Conservation (phyloP, 2,797 vertebrate species). For the Coracias cyanogaster region DNA sequence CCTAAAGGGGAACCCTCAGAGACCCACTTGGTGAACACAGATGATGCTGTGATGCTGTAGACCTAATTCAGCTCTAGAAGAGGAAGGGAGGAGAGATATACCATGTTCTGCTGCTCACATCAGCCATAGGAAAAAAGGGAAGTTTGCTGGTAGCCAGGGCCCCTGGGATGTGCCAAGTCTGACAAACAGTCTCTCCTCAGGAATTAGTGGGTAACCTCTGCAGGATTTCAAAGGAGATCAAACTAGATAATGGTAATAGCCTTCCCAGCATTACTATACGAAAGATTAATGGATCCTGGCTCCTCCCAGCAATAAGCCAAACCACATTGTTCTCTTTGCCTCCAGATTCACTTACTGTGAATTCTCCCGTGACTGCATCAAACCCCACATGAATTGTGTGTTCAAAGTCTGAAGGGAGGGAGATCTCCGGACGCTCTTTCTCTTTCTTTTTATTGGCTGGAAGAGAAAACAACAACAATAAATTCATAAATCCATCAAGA, state of each 20-base stretch:
- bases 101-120: neutral
- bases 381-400: slow-evolving; percentile 97
- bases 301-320: slow-evolving; percentile 18
- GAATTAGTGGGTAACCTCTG: neutral
- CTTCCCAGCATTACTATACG: slow-evolving; percentile 3
- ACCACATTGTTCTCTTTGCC: neutral
- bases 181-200: neutral
- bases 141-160: neutral
- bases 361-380: slow-evolving; percentile 95
- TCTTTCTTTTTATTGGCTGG: slow-evolving; percentile 91
- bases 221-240: slow-evolving; percentile 1
- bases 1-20: neutral
- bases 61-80: neutral
- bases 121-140: neutral
- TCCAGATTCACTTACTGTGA: slow-evolving; percentile 87
- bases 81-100: neutral
- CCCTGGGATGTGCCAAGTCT: neutral
- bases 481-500: neutral
- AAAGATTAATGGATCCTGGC: slow-evolving; percentile 40
- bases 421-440: slow-evolving; percentile 91
- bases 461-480: neutral
- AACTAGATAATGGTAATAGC: neutral
- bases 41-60: neutral
- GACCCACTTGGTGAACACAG: neutral
- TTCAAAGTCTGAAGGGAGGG: slow-evolving; percentile 94